Conservation (phyloP, 2,888 invertebrate species). For the Ennomos quercinarius region DNA sequence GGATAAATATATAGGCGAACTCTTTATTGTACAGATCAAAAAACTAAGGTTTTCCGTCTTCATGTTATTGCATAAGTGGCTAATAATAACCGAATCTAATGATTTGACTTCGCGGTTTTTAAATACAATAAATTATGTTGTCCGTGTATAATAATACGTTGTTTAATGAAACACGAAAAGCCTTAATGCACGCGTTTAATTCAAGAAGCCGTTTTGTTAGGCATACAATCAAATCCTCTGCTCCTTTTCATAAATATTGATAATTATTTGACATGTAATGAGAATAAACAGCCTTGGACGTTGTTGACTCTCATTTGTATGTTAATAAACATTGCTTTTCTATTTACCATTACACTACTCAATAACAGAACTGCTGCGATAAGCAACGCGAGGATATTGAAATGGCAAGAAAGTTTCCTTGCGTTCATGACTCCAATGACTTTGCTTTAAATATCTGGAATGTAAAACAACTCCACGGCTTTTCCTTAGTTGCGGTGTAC, state of each 20-base stretch:
- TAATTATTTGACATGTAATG: conserved; percentile 52
- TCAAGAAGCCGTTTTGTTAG: conserved; percentile 33
- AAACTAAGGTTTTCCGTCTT: background rate
- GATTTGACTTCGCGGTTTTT: conserved; percentile 20
- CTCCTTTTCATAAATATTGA: conserved; percentile 50
- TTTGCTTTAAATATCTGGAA: no score
- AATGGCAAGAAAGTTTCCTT: conserved; percentile 47
- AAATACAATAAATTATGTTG: conserved; percentile 15
- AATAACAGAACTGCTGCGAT: conserved; percentile 48
- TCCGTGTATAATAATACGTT: background rate
- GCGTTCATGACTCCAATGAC: conserved; percentile 13
- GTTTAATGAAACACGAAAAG: conserved; percentile 20
- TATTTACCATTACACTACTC: conserved; percentile 45
- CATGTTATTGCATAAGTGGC: background rate
- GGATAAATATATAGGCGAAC: no score
- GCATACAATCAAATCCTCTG: conserved; percentile 26
- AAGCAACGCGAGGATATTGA: conserved; percentile 46
- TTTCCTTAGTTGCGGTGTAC: no score
- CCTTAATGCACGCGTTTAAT: conserved; percentile 38
- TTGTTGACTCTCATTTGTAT: conserved; percentile 52
- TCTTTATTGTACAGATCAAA: no score
- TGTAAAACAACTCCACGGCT: no score
- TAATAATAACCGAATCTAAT: conserved; percentile 10
- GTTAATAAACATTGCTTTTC: conserved; percentile 44
- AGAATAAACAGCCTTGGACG: conserved; percentile 44